A percentile compares a stretch with the other conserved stretches of the same genome.
phyloP scores from a whole-genome alignment of 2,888 invertebrate genomes.

The Callyntrura sp. region DNA sequence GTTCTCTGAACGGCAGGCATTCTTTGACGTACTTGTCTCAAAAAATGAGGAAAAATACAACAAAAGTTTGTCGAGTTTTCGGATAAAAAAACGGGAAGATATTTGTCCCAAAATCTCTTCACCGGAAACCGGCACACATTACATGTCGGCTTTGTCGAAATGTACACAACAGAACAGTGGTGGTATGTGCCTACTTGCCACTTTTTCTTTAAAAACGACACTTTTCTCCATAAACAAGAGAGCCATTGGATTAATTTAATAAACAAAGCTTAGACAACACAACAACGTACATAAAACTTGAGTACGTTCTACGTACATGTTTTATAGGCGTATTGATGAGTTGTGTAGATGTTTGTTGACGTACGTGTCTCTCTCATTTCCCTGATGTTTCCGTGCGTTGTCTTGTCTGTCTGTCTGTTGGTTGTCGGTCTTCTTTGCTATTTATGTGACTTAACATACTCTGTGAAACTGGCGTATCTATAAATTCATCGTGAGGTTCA shows the following conservation, averaged over 20 bases:
- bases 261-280: not conserved
- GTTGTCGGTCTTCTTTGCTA: conserved; percentile 48
- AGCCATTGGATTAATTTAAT: not conserved
- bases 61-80: conserved; percentile 12
- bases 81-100: conserved; percentile 44
- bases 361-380: conserved; percentile 21
- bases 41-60: conserved; percentile 16
- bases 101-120: conserved; percentile 67
- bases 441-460: conserved; percentile 1
- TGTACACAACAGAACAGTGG: not conserved
- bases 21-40: conserved; percentile 56
- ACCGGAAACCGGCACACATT: conserved; percentile 81
- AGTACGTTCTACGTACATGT: not conserved
- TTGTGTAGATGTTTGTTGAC: conserved; percentile 30
- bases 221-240: conserved; percentile 31
- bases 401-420: conserved; percentile 24
- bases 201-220: conserved; percentile 39
- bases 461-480: not conserved
- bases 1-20: not conserved
- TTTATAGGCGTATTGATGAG: conserved; percentile 3
- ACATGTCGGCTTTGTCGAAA: conserved; percentile 78
- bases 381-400: conserved; percentile 23
- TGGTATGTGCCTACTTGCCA: not conserved
- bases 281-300: not conserved
- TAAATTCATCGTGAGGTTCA: not conserved